A percentile compares a stretch with the other conserved stretches of the same genome.
phyloP scores from a whole-genome alignment of 2,888 invertebrate genomes.

The Neoaliturus tenellus region DNA sequence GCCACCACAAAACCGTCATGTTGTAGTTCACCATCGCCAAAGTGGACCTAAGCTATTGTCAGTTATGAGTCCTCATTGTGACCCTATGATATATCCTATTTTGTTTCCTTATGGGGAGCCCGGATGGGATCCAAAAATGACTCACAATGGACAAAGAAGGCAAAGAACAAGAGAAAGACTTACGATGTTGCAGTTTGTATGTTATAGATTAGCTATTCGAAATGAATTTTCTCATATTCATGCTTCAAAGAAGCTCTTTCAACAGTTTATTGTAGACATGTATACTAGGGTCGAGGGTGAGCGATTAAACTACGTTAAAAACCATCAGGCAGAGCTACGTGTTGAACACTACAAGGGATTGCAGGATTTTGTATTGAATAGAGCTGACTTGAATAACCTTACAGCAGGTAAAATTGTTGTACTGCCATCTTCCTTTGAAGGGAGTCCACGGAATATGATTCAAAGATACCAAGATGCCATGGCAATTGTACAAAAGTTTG shows the following conservation, averaged over 20 bases:
- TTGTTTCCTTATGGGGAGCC: constrained; percentile 32
- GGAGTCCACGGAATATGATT: constrained; percentile 8
- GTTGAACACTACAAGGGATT: constrained; percentile 5
- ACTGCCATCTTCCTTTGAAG: constrained; percentile 21
- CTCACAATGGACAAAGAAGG: constrained; percentile 1
- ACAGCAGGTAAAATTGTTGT: constrained; percentile 23
- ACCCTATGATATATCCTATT: constrained; percentile 15
- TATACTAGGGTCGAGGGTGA: constrained; percentile 19
- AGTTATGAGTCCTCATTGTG: background rate
- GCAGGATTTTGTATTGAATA: constrained; percentile 31
- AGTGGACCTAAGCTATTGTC: background rate
- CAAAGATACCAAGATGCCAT: constrained; percentile 35
- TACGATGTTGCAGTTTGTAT: constrained; percentile 13
- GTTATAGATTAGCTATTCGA: constrained; percentile 15
- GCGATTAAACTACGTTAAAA: background rate
- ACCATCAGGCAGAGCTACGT: background rate
- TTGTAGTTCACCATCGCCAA: background rate
- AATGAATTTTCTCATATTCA: constrained; percentile 1
- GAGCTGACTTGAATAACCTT: background rate
- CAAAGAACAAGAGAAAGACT: background rate
- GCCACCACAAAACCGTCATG: background rate
- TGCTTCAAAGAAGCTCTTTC: constrained; percentile 8
- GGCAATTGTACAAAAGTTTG: constrained; percentile 11
- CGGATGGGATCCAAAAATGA: constrained; percentile 34
- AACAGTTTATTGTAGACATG: constrained; percentile 33